Evolutionary conservation across 2,797 vertebrate genomes (phyloP).

Genomic region (Sphenodon punctatus): DNA sequence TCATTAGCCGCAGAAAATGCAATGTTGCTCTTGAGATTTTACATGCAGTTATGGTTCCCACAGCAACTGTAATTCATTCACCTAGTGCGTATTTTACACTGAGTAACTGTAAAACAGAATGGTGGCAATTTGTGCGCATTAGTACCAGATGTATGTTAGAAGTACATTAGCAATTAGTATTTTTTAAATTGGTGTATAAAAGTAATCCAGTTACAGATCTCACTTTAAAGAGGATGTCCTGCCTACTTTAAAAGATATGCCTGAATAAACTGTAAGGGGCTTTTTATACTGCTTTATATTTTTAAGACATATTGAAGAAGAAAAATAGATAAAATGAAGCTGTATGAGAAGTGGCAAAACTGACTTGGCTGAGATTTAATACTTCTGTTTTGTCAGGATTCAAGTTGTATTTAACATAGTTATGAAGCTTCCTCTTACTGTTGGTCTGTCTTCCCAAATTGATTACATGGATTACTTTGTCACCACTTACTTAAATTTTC

Average conservation of each 20-base stretch:
- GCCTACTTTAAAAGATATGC: neutral
- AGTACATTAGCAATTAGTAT: neutral
- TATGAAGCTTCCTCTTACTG: too few relatives aligned
- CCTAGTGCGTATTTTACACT: neutral
- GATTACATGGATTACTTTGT: too few relatives aligned
- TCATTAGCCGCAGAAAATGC: neutral
- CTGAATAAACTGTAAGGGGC: neutral
- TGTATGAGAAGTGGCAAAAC: too few relatives aligned
- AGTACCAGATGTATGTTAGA: too few relatives aligned
- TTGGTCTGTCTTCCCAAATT: too few relatives aligned
- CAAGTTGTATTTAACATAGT: too few relatives aligned
- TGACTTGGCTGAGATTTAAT: too few relatives aligned
- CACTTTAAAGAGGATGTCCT: neutral
- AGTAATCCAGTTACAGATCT: neutral
- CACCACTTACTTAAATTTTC: too few relatives aligned
- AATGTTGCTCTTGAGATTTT: neutral
- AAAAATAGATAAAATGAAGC: too few relatives aligned
- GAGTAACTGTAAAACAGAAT: neutral
- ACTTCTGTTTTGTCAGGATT: too few relatives aligned
- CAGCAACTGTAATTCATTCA: neutral
- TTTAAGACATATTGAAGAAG: neutral
- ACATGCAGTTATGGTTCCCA: neutral
- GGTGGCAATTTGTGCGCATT: neutral
- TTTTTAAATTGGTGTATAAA: neutral
- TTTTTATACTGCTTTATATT: neutral